These are phyloP conservation scores for Melopsittacus undulatus DNA, from an alignment of 2,797 vertebrate species.

Conservation along the genomic window DNA sequence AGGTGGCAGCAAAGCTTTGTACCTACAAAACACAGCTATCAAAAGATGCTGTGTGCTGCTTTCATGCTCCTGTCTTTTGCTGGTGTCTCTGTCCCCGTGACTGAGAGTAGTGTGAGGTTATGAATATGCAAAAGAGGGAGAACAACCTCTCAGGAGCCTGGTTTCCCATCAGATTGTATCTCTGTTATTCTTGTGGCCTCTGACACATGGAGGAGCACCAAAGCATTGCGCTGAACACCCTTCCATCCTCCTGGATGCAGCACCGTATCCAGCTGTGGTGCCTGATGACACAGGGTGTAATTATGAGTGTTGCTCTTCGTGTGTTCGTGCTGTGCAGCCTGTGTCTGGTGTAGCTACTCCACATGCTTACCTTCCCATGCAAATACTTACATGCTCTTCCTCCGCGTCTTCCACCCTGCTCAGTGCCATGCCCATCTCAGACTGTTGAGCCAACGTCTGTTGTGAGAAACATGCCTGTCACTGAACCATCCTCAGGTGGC, in stretches of 20 bases:
- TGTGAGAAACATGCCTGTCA: neutral
- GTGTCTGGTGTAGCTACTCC: neutral
- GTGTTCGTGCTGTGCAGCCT: neutral
- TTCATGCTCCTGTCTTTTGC: neutral
- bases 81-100: neutral
- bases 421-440: neutral
- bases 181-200: neutral
- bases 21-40: neutral
- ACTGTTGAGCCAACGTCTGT: rapidly evolving
- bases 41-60: neutral
- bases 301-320: neutral
- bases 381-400: rapidly evolving
- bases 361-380: neutral
- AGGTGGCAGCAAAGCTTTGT: neutral
- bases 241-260: neutral
- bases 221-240: rapidly evolving
- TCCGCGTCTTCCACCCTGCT: neutral
- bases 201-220: rapidly evolving
- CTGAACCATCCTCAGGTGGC: neutral
- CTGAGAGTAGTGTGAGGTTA: rapidly evolving
- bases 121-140: neutral
- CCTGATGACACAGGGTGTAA: neutral
- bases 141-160: neutral
- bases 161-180: rapidly evolving
- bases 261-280: rapidly evolving